Evolutionary conservation across 2,113 vertebrate genomes (phyloP), one percentile per base, ranked within the genome.

Genomic region (Brachirus orientalis): DNA sequence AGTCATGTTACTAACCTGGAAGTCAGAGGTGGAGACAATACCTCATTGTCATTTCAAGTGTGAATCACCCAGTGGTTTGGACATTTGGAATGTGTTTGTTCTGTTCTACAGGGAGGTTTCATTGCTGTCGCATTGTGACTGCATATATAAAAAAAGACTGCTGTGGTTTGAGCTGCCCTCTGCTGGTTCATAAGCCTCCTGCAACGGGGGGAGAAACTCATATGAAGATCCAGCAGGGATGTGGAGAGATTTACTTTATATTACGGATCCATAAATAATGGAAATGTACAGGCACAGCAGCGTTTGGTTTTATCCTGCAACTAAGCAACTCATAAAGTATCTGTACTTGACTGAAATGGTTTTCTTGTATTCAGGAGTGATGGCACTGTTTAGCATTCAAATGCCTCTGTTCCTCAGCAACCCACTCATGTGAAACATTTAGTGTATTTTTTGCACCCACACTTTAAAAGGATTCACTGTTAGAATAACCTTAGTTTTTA

Each of bases 131-230:
- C 62, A 67, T 55, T 7, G 2, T 70, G 76, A 82, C 57, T 63
- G 37, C 44, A 48, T 57, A 10, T 3, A 5, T 16, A 22, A 20
- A 17, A n/a, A 20, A 43, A 22, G 33, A 16, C 28, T 50, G 36
- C 9, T 67, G 72, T 57, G 79, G 71, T 54, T 72, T 59, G 69
- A 82, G 46, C 73, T 75, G 84, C 84, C 86, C 80, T 79, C 88
- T 90, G 73, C 77, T 84, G 88, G 82, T 35, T 36, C 22, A 54
- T 10, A 50, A 11, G 19, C 22, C 56, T 5, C 36, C 60, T 83
- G 72, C 75, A 62, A 10, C 3, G 38, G 8, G 38, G 40, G 43
- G n/a, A 52, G 17, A 6, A 33, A 8, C 44, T 16, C 8, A 9
- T 22, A 14, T 0, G 47, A 35, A 38, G 36, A 36, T 8, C 4